Conservation (phyloP, 2,113 vertebrate species). For the Mustelus asterias region DNA sequence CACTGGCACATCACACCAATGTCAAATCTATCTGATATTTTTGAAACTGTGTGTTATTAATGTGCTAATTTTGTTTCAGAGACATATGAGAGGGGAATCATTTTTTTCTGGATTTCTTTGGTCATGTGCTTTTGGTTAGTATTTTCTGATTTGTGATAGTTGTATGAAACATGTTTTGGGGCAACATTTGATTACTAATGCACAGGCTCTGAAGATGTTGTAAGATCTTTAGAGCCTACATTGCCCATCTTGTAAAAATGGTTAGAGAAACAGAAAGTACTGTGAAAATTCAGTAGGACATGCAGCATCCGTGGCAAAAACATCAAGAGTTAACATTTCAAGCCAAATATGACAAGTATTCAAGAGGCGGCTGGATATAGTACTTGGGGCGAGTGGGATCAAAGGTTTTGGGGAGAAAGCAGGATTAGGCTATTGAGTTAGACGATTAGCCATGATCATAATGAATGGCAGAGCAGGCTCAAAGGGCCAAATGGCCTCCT, state of each 20-base stretch:
- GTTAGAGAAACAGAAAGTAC: not conserved
- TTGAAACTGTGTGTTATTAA: not conserved
- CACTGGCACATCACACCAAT: not conserved
- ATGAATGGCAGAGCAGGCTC: too few relatives aligned
- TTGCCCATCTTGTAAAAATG: not conserved
- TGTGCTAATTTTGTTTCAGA: not conserved
- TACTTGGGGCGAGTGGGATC: too few relatives aligned
- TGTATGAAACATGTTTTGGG: not conserved
- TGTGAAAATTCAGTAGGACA: not conserved
- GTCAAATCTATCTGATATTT: not conserved
- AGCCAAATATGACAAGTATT: not conserved
- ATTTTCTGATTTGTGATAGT: constrained; percentile 2
- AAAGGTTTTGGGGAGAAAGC: too few relatives aligned
- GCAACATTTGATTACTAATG: not conserved
- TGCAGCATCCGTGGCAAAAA: not conserved
- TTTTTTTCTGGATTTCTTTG: not conserved
- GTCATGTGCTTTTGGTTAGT: not conserved
- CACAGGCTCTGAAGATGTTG: not conserved
- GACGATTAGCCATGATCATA: too few relatives aligned
- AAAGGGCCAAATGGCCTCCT: too few relatives aligned
- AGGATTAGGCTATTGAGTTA: too few relatives aligned
- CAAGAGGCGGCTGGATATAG: too few relatives aligned
- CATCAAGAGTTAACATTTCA: not conserved
- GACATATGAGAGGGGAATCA: not conserved
- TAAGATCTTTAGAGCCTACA: too few relatives aligned